Percentiles rank a stretch among this genome's conserved stretches.
Conservation (phyloP, 2,797 vertebrate genomes). For the Bovichtus variegatus region DNA sequence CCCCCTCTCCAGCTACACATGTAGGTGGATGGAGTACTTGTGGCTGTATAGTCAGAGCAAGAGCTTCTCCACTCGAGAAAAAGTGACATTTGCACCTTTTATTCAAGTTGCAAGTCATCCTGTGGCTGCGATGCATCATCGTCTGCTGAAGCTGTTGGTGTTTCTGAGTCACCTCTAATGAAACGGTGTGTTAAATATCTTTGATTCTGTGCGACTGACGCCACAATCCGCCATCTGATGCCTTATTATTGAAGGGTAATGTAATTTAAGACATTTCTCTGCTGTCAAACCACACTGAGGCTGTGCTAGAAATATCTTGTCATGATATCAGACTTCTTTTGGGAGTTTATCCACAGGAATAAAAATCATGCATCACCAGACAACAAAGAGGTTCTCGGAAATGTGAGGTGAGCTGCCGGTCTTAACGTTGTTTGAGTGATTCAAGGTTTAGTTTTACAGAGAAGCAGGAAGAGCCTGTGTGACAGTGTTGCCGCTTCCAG, state of each 20-base stretch:
- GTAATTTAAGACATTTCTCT: conserved; percentile 36
- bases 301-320: conserved; percentile 64
- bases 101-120: conserved; percentile 24
- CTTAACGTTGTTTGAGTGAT: conserved; percentile 30
- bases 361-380: conserved; percentile 42
- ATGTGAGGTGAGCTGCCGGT: conserved; percentile 28
- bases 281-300: conserved; percentile 29
- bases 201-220: conserved; percentile 33
- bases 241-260: conserved; percentile 44
- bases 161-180: conserved; percentile 45
- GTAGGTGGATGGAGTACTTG: conserved; percentile 14
- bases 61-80: conserved; percentile 26
- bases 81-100: conserved; percentile 43
- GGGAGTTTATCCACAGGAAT: conserved; percentile 43
- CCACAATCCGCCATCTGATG: conserved; percentile 25
- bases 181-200: conserved; percentile 36
- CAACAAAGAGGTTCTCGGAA: conserved; percentile 46
- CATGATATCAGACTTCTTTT: conserved; percentile 56
- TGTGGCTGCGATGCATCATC: conserved; percentile 25
- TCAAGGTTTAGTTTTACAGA: conserved; percentile 27
- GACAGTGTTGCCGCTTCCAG: conserved; percentile 22
- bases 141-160: background rate
- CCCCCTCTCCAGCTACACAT: background rate
- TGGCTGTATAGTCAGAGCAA: conserved; percentile 12
- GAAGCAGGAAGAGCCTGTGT: conserved; percentile 42